phyloP scores from a whole-genome alignment of 2,888 invertebrate genomes.

The Meghimatium bilineatum region DNA sequence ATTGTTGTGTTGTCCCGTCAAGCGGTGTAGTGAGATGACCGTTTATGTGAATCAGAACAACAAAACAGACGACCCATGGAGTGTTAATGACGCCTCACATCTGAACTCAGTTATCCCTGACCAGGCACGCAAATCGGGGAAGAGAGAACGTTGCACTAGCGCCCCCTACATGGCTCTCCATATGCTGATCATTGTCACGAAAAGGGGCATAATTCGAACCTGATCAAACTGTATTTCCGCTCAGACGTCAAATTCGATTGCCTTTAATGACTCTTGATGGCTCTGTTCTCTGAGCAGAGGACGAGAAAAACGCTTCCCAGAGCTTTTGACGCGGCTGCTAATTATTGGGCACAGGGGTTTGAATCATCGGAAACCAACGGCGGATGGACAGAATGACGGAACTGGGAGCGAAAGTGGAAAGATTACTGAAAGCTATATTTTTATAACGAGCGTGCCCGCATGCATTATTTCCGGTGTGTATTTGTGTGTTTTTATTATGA shows the following conservation, averaged over 20 bases:
- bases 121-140: slow-evolving; percentile 37
- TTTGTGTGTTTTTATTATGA: background rate
- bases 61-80: background rate
- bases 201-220: slow-evolving; percentile 42
- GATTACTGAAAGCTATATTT: background rate
- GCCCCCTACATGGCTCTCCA: slow-evolving; percentile 27
- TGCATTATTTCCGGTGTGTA: background rate
- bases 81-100: slow-evolving; percentile 26
- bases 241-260: slow-evolving; percentile 44
- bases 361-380: slow-evolving; percentile 31
- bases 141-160: slow-evolving; percentile 7
- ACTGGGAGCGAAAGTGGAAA: background rate
- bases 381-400: background rate
- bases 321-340: slow-evolving; percentile 25
- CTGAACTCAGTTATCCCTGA: slow-evolving; percentile 17
- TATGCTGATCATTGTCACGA: slow-evolving; percentile 43
- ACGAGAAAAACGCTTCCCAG: slow-evolving; percentile 31
- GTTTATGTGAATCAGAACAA: slow-evolving; percentile 7
- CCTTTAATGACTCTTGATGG: slow-evolving; percentile 38
- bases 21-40: slow-evolving; percentile 4
- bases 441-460: slow-evolving; percentile 13
- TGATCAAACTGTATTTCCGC: slow-evolving; percentile 47
- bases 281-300: slow-evolving; percentile 16
- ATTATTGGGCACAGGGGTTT: slow-evolving; percentile 38
- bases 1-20: background rate